Conservation (phyloP, 2,888 invertebrate species). For the Odontocerum albicorne region DNA sequence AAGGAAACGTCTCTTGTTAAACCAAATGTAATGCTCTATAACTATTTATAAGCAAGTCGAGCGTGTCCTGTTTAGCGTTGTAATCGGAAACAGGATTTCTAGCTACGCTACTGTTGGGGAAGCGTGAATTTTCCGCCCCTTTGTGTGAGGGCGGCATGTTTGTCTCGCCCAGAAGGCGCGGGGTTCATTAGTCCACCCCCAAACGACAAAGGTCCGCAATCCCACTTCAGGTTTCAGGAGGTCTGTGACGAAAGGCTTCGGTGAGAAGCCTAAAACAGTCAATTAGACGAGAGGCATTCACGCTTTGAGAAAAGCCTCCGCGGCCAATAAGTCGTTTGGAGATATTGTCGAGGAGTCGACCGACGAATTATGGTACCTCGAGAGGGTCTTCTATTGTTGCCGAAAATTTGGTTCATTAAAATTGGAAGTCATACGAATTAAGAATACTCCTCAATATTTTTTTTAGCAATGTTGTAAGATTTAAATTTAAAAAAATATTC, state of each 20-base stretch:
- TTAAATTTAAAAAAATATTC: too few species aligned
- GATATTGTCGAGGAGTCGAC: neutral
- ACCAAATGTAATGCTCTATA: too few species aligned
- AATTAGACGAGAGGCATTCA: constrained; percentile 16
- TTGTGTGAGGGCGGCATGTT: constrained; percentile 23
- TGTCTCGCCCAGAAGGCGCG: constrained; percentile 28
- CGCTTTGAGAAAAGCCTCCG: constrained; percentile 1
- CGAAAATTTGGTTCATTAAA: too few species aligned
- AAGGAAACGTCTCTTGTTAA: too few species aligned
- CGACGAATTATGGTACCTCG: neutral
- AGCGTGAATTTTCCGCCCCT: neutral
- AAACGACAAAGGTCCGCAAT: constrained; percentile 29
- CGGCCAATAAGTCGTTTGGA: constrained; percentile 6
- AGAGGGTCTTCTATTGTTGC: too few species aligned
- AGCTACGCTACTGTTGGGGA: too few species aligned
- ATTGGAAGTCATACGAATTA: too few species aligned
- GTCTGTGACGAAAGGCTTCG: constrained; percentile 5
- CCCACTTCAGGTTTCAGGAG: constrained; percentile 9
- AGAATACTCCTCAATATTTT: too few species aligned
- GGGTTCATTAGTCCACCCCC: constrained; percentile 32
- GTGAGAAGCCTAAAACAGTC: constrained; percentile 3
- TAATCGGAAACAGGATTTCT: too few species aligned
- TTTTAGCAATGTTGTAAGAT: too few species aligned
- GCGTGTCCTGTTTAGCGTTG: too few species aligned
- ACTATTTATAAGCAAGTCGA: too few species aligned